A percentile compares a stretch with the other conserved stretches of the same genome.
Conservation (phyloP, 2,113 vertebrate genomes). For the Chaetorhynchus papuensis region DNA sequence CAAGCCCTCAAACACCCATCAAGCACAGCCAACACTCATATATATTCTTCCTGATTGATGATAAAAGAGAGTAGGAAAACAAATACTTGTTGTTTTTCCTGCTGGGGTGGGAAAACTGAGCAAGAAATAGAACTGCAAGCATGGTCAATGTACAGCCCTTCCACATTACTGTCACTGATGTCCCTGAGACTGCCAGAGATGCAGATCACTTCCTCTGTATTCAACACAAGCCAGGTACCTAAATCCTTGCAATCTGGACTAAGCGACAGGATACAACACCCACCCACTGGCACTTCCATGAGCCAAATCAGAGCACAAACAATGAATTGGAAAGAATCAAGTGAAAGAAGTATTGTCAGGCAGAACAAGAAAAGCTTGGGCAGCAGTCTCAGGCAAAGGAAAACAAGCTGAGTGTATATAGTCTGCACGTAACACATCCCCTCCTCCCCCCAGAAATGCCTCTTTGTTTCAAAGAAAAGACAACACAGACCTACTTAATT, state of each 20-base stretch:
- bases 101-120: background rate
- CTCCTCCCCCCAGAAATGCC: background rate
- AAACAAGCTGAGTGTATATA: slow-evolving; percentile 32
- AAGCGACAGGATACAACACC: background rate
- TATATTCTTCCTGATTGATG: background rate
- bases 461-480: slow-evolving; percentile 21
- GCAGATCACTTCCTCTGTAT: background rate
- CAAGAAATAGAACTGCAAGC: background rate
- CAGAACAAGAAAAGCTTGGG: slow-evolving; percentile 38
- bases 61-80: background rate
- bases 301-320: slow-evolving; percentile 17
- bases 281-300: background rate
- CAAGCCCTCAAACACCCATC: background rate
- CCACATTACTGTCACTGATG: background rate
- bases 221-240: background rate
- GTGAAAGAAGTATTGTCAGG: slow-evolving; percentile 36
- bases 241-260: background rate
- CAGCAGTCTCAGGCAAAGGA: slow-evolving; percentile 15
- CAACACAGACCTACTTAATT: slow-evolving; percentile 29
- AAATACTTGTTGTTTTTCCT: background rate
- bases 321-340: slow-evolving; percentile 11
- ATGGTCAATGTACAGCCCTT: background rate
- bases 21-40: background rate
- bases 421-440: background rate
- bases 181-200: background rate